phyloP scores from a whole-genome alignment of 2,797 vertebrate genomes.

The Sebastes hopkinsi region DNA sequence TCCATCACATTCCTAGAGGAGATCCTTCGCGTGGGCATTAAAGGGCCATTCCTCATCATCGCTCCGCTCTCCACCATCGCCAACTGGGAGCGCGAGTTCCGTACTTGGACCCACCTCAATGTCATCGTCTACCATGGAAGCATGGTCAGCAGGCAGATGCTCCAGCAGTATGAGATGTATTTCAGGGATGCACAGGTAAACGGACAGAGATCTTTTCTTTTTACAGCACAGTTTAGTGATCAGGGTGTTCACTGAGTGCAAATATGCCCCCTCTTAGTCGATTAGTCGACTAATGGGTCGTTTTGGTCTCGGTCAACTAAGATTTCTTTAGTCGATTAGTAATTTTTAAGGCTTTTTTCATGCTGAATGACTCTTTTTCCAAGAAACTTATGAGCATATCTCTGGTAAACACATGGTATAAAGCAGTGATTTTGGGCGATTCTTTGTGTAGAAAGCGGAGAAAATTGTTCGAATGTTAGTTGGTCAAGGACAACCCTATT shows the following conservation, averaged over 20 bases:
- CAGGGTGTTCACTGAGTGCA: neutral
- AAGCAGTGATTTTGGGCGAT: too few species aligned
- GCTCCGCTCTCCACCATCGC: conserved; percentile 97
- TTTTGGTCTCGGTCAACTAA: too few species aligned
- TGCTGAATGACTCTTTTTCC: too few species aligned
- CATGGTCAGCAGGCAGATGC: conserved; percentile 98
- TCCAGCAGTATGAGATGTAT: conserved; percentile 99
- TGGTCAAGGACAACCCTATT: too few species aligned
- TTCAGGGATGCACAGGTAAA: conserved; percentile 96
- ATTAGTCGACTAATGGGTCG: too few species aligned
- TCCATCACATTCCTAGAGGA: conserved; percentile 98
- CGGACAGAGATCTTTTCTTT: neutral
- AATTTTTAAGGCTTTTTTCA: too few species aligned
- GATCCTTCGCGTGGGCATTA: conserved; percentile 91
- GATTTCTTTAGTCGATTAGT: too few species aligned
- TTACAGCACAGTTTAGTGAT: neutral
- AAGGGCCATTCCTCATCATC: conserved; percentile 96
- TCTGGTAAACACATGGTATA: too few species aligned
- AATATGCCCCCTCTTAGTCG: neutral
- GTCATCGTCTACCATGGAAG: conserved; percentile 98
- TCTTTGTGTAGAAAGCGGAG: too few species aligned
- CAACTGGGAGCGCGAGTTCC: conserved; percentile 99
- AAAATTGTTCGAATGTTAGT: too few species aligned
- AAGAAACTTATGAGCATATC: too few species aligned
- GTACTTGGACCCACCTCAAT: conserved; percentile 95